Conservation (phyloP, 2,888 invertebrate genomes). For the Lepidochrysops patricia region DNA sequence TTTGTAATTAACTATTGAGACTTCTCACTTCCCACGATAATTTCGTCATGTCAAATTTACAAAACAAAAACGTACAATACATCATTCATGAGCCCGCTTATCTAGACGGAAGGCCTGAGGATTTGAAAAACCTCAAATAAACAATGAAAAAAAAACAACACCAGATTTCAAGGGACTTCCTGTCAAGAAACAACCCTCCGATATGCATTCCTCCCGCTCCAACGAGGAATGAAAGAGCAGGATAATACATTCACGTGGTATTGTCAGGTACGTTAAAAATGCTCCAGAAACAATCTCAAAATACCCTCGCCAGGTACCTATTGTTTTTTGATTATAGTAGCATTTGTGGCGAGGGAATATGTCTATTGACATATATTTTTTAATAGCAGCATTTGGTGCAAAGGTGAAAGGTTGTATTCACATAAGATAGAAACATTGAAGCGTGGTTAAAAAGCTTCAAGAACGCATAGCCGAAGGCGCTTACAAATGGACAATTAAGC, state of each 20-base stretch:
- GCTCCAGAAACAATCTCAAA: conserved; percentile 64
- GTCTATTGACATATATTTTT: neutral
- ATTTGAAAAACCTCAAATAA: conserved; percentile 56
- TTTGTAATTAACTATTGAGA: conserved; percentile 17
- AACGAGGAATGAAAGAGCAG: conserved; percentile 31
- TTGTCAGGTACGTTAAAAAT: conserved; percentile 65
- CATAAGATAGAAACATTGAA: conserved; percentile 25
- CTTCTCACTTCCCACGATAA: conserved; percentile 34
- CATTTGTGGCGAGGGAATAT: conserved; percentile 21
- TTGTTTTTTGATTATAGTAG: conserved; percentile 65
- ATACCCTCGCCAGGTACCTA: conserved; percentile 59
- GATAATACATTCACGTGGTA: conserved; percentile 58
- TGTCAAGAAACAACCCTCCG: conserved; percentile 39
- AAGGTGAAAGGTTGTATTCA: neutral
- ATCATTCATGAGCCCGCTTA: conserved; percentile 48
- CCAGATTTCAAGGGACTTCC: conserved; percentile 70
- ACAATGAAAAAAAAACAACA: conserved; percentile 56
- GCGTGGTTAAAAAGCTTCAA: conserved; percentile 32
- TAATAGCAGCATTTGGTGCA: conserved; percentile 28
- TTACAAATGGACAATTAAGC: conserved; percentile 67
- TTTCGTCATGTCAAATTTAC: conserved; percentile 35
- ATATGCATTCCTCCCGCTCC: conserved; percentile 43
- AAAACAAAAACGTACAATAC: conserved; percentile 47
- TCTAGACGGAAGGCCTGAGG: conserved; percentile 53
- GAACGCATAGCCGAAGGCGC: conserved; percentile 44